A percentile compares a stretch with the other conserved stretches of the same genome.
Conservation (phyloP, 53 echinoderm and acorn worm species). For the Arbacia lixula region DNA sequence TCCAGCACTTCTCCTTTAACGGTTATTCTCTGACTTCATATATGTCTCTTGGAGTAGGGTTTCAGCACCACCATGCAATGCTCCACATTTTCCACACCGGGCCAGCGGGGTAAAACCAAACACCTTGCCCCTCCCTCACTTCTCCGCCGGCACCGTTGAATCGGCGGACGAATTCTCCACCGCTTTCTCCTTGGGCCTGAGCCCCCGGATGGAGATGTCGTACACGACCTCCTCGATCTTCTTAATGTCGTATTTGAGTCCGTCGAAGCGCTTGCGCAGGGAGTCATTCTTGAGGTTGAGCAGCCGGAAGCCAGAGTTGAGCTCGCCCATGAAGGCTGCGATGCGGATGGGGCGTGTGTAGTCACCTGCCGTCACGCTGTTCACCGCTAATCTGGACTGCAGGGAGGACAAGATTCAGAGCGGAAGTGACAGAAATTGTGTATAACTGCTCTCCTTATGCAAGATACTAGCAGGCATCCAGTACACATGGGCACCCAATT, state of each 20-base stretch:
- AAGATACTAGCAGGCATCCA: too few relatives aligned
- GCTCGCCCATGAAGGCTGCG: constrained; percentile 84
- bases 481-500: neutral
- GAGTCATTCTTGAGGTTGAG: constrained; percentile 99
- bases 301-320: constrained; percentile 92
- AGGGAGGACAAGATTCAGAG: neutral
- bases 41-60: too few relatives aligned
- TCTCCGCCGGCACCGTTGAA: neutral
- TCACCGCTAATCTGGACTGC: constrained; percentile 91
- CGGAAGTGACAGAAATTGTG: too few relatives aligned
- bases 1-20: too few relatives aligned
- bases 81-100: too few relatives aligned
- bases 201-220: constrained; percentile 94
- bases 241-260: constrained; percentile 98
- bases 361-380: constrained; percentile 98
- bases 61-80: too few relatives aligned
- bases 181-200: constrained; percentile 50
- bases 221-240: constrained; percentile 99
- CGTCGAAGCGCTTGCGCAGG: constrained; percentile 94
- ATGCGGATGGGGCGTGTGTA: constrained; percentile 84
- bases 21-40: too few relatives aligned
- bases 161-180: neutral
- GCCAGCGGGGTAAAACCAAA: too few relatives aligned
- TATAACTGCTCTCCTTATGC: too few relatives aligned
- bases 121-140: too few relatives aligned